Conservation (phyloP, 2,888 invertebrate genomes). For the Lasius fuliginosus region DNA sequence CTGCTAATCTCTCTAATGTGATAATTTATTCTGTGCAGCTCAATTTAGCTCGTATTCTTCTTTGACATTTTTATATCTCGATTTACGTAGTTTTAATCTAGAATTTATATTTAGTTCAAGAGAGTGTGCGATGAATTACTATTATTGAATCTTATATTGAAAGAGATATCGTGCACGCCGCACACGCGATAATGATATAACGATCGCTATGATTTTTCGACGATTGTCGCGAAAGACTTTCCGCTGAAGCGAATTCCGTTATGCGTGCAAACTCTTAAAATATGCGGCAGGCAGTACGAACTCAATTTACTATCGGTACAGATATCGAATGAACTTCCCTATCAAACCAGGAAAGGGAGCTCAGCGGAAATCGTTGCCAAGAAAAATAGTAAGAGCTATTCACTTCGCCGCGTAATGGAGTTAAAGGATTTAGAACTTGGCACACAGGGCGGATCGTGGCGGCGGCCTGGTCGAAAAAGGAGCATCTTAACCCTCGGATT, state of each 20-base stretch:
- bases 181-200: slow-evolving; percentile 42
- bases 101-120: slow-evolving; percentile 24
- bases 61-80: slow-evolving; percentile 13
- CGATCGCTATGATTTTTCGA: slow-evolving; percentile 34
- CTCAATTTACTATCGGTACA: slow-evolving; percentile 47
- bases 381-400: slow-evolving; percentile 55
- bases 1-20: neutral
- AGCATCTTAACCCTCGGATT: slow-evolving; percentile 43
- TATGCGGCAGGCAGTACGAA: slow-evolving; percentile 38
- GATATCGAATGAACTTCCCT: slow-evolving; percentile 35
- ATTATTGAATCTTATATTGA: slow-evolving; percentile 28
- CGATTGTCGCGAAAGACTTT: neutral
- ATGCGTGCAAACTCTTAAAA: slow-evolving; percentile 42
- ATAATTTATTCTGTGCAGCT: neutral
- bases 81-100: slow-evolving; percentile 22
- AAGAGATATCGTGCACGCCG: neutral
- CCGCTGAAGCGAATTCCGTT: slow-evolving; percentile 14
- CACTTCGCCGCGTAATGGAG: slow-evolving; percentile 52
- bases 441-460: slow-evolving; percentile 41
- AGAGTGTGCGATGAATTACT: neutral
- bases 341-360: slow-evolving; percentile 32
- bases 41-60: neutral
- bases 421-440: slow-evolving; percentile 55
- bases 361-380: slow-evolving; percentile 54
- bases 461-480: slow-evolving; percentile 32